Base-by-base conservation (phyloP, 2,797 vertebrate species). In the Gallirallus australis region DNA sequence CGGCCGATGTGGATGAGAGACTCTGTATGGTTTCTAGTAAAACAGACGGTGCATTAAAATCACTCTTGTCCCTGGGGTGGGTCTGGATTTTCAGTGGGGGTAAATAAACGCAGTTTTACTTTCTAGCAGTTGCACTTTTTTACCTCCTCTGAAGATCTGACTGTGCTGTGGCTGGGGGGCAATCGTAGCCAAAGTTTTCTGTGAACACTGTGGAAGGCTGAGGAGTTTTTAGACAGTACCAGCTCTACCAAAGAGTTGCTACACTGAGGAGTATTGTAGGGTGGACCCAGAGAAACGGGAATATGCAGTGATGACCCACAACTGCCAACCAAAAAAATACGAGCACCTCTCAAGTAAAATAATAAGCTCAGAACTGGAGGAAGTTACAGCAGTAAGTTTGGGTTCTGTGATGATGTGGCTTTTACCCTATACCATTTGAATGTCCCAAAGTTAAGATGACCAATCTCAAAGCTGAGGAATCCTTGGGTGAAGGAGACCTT, bases 401-500 rank as follows among this genome's bases (percentile, higher is more conserved):
- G 12, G 2, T 90, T 94, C 87, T 89, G 48, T 90, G 33, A 80
- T 89, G 64, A 56, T 87, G 66, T 66, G 86, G 82, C 77, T 95
- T 95, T 95, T 94, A 85, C 35, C 15, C 28, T 93, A 53, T 81
- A 48, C 80, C 57, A 31, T 94, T 91, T 16, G 69, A 84, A 23
- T 81, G 73, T 91, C 90, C 81, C 65, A 75, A 60, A 85, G 77
- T 66, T 66, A 88, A 16, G 79, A 84, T 66, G 57, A 80, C 84
- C 65, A 82, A 7, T 24, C 40, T 94, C 33, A 77, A 11, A 84
- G 45, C 0, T 35, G 70, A 89, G 66, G 86, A 86, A 86, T 79
- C 82, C 42, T 81, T 94, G 77, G 53, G 53, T 84, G 82, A 92
- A 94, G 88, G 88, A 94, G 90, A 95, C 47, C 21, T 76, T 82